These are phyloP conservation scores for Cherax quadricarinatus DNA, from an alignment of 1,140 invertebrate genomes.

Conservation along the genomic window DNA sequence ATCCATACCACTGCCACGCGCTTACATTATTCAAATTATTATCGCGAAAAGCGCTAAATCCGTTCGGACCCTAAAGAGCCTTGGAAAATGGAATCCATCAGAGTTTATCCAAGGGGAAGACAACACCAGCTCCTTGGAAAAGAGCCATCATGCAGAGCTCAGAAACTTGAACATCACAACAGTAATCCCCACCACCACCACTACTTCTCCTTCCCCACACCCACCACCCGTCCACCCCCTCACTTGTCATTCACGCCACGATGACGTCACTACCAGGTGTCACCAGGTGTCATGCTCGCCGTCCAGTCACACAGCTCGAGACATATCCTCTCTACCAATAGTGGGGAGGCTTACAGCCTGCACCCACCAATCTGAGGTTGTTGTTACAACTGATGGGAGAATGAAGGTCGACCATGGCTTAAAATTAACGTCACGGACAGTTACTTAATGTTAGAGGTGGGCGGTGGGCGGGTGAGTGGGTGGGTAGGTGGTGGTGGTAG, in stretches of 20 bases:
- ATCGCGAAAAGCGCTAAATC: no score
- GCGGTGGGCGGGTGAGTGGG: no score
- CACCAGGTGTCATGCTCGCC: constrained; percentile 32
- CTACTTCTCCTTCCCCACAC: background rate
- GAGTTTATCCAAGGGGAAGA: no score
- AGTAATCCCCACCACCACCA: no score
- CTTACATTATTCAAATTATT: no score
- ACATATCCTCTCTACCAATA: background rate
- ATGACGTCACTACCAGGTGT: constrained; percentile 31
- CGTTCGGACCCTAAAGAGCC: no score
- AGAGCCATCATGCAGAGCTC: no score
- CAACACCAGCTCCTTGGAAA: no score
- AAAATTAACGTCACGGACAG: constrained; percentile 25
- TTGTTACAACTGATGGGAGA: background rate
- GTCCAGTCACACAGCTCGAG: constrained; percentile 7
- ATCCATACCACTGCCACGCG: no score
- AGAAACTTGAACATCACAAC: no score
- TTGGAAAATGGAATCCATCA: no score
- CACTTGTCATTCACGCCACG: constrained; percentile 29
- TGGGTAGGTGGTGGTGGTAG: background rate
- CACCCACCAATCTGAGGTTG: background rate
- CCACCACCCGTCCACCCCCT: background rate
- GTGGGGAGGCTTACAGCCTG: background rate
- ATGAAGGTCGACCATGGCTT: constrained; percentile 11
- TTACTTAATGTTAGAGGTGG: constrained; percentile 7